Evolutionary conservation across 1,140 invertebrate genomes (phyloP), one percentile per base, ranked within the genome.

Genomic region (Drosophila nigromelanica): DNA sequence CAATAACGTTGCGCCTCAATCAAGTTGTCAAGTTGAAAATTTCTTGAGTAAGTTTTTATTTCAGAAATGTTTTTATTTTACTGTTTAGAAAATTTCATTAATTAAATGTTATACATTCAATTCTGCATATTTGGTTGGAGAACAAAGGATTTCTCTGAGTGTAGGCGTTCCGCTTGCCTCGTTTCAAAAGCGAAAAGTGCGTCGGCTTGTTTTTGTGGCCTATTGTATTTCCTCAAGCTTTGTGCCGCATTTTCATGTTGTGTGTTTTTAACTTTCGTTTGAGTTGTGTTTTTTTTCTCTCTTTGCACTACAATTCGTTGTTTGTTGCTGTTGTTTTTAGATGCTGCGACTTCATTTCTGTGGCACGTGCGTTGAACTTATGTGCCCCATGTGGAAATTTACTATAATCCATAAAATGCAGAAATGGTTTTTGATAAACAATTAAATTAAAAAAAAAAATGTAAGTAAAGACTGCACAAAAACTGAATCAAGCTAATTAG

Each of bases 121-220:
- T n/a, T n/a, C n/a, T n/a, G n/a, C n/a, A n/a, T n/a, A n/a, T n/a
- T 27, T 27, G 24, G 24, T 4, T 27, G 1, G 3, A 27, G 24
- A 2, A 27, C 24, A 5, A 5, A 4, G 3, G 30, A 0, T 33
- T 35, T 35, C 33, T 35, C 33, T 35, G 33, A 35, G 33, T 18
- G 52, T 30, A 40, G 8, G 51, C 78, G 82, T 78, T 86, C 67
- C 82, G 82, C 82, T 71, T 87, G 47, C 58, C 42, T 78, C 54
- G 72, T 73, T 50, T 72, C 27, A 86, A 87, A 86, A 82, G 82
- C 71, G 78, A 87, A 87, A 78, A 81, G 75, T 86, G 82, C 82
- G 82, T 86, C 66, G 55, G 48, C 18, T 45, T 45, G 5, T 45
- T 61, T 78, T 43, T 73, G 48, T 60, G 50, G 56, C 45, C 55